A percentile compares a stretch with the other conserved stretches of the same genome.
phyloP scores from a whole-genome alignment of 2,888 invertebrate genomes.

The Ennomos quercinarius region DNA sequence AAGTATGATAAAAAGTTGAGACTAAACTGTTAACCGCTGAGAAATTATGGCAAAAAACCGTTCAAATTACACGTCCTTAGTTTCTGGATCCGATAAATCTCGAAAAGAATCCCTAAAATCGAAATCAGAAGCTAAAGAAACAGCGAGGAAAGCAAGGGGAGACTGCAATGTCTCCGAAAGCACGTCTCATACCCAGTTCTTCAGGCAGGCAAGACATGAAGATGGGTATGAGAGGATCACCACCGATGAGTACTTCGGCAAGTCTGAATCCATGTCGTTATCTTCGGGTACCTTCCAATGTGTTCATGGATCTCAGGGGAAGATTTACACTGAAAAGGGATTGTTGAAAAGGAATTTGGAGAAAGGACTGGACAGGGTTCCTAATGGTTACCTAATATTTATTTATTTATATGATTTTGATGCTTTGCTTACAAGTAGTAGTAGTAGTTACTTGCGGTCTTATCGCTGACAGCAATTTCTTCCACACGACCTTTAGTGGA shows the following conservation, averaged over 20 bases:
- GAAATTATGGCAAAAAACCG: neutral
- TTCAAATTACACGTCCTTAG: slow-evolving; percentile 4
- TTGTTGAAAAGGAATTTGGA: slow-evolving; percentile 58
- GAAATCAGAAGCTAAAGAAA: slow-evolving; percentile 8
- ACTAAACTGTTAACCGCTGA: too few species aligned
- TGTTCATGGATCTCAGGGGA: slow-evolving; percentile 59
- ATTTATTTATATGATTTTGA: too few species aligned
- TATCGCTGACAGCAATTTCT: too few species aligned
- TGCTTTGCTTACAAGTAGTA: too few species aligned
- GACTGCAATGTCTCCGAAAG: slow-evolving; percentile 48
- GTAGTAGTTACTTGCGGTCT: too few species aligned
- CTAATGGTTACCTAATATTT: slow-evolving; percentile 41
- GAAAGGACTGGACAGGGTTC: slow-evolving; percentile 63
- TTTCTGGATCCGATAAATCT: slow-evolving; percentile 16
- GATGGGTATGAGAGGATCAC: slow-evolving; percentile 51
- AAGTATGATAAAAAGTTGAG: too few species aligned
- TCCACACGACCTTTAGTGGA: too few species aligned
- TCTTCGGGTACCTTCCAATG: slow-evolving; percentile 63
- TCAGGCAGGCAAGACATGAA: slow-evolving; percentile 45
- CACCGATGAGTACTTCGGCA: slow-evolving; percentile 54
- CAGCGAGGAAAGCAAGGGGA: slow-evolving; percentile 43
- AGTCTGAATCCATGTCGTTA: slow-evolving; percentile 60
- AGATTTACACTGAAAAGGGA: slow-evolving; percentile 58
- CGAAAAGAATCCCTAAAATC: slow-evolving; percentile 8
- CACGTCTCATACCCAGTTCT: slow-evolving; percentile 64